These are phyloP conservation scores for Chrysolina haemoptera DNA, from an alignment of 2,888 invertebrate species.

Conservation along the genomic window DNA sequence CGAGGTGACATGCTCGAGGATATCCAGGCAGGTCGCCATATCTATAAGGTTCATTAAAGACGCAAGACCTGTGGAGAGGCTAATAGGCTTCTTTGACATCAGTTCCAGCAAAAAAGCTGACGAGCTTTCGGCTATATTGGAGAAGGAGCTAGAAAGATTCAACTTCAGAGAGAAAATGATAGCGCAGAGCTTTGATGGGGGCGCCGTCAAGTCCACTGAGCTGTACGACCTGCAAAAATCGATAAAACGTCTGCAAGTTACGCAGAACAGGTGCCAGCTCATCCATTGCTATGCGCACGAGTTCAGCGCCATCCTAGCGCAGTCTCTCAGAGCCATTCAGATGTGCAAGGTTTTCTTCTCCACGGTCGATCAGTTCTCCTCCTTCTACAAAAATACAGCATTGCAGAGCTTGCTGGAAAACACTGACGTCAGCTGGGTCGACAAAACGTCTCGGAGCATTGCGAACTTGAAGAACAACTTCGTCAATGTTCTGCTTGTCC, in stretches of 20 bases:
- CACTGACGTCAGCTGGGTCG: conserved; percentile 7
- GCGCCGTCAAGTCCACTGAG: conserved; percentile 38
- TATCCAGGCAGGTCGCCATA: conserved; percentile 31
- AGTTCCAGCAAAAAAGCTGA: conserved; percentile 29
- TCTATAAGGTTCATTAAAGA: conserved; percentile 32
- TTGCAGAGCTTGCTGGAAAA: neutral
- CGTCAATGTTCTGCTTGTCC: conserved; percentile 15
- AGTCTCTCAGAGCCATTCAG: conserved; percentile 30
- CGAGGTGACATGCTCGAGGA: conserved; percentile 20
- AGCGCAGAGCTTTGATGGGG: conserved; percentile 37
- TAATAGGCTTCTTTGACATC: conserved; percentile 30
- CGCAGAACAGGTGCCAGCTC: conserved; percentile 23
- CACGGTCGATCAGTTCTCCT: conserved; percentile 4
- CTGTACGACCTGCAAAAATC: conserved; percentile 35
- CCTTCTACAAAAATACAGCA: conserved; percentile 21
- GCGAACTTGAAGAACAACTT: conserved; percentile 30
- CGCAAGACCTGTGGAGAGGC: conserved; percentile 32
- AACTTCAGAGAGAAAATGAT: conserved; percentile 38
- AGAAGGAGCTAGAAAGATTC: conserved; percentile 33
- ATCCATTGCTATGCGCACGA: conserved; percentile 37
- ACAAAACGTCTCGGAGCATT: conserved; percentile 19
- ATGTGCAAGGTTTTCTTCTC: conserved; percentile 38
- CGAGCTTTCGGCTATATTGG: conserved; percentile 29
- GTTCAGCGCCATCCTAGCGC: conserved; percentile 30
- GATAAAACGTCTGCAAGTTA: conserved; percentile 20